A percentile compares a stretch with the other conserved stretches of the same genome.
phyloP scores from a whole-genome alignment of 2,888 invertebrate species.

The Apeira syringaria region DNA sequence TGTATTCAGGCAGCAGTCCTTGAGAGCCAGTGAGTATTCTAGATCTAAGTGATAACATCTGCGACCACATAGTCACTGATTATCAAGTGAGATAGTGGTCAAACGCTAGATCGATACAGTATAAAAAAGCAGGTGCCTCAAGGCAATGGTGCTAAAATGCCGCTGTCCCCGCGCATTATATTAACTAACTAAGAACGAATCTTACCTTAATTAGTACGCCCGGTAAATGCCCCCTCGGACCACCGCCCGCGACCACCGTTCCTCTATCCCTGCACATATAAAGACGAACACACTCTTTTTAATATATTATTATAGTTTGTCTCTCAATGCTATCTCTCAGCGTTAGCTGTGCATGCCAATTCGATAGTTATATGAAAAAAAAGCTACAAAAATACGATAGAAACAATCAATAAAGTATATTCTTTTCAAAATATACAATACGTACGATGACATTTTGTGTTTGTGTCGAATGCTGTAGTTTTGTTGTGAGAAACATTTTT shows the following conservation, averaged over 20 bases:
- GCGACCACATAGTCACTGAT: no score
- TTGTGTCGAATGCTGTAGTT: constrained; percentile 39
- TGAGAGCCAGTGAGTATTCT: no score
- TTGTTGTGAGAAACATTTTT: constrained; percentile 46
- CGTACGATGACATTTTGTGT: constrained; percentile 38
- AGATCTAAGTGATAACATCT: no score
- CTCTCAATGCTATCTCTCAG: constrained; percentile 55
- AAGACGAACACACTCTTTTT: constrained; percentile 82
- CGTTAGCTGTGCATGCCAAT: constrained; percentile 78
- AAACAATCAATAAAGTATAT: constrained; percentile 54
- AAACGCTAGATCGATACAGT: no score
- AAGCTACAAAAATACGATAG: constrained; percentile 68
- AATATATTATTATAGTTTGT: constrained; percentile 35
- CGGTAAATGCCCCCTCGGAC: constrained; percentile 2
- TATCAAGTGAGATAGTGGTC: no score
- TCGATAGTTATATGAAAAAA: constrained; percentile 53
- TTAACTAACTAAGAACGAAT: constrained; percentile 16
- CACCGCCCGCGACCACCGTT: constrained; percentile 25
- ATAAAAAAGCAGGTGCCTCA: no score
- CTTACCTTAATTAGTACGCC: constrained; percentile 29
- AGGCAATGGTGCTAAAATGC: no score
- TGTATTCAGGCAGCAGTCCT: no score
- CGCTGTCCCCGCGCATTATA: no score
- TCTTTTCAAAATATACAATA: constrained; percentile 42
- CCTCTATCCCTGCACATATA: constrained; percentile 78